These are phyloP conservation scores for Colossoma macropomum DNA, from an alignment of 2,113 vertebrate species.

Conservation along the genomic window DNA sequence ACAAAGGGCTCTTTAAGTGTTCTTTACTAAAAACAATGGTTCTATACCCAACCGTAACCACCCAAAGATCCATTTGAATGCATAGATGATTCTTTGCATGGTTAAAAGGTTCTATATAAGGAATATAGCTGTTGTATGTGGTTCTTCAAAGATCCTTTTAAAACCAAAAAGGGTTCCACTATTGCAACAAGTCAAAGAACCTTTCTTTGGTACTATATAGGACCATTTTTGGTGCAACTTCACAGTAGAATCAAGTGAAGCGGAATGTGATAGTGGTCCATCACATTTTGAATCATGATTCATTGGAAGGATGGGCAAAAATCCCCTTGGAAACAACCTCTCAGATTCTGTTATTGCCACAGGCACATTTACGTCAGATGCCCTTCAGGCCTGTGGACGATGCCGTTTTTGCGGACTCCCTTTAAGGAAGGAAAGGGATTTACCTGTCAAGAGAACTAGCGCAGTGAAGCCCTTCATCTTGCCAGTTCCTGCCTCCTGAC, in stretches of 20 bases:
- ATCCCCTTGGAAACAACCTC: background rate
- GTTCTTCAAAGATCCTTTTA: too few species aligned
- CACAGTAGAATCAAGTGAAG: background rate
- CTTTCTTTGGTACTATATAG: too few species aligned
- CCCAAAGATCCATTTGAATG: too few species aligned
- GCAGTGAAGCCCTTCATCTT: conserved; percentile 72
- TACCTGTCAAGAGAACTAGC: conserved; percentile 74
- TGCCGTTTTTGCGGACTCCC: background rate
- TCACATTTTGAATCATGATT: background rate
- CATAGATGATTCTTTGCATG: too few species aligned
- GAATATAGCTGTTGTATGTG: too few species aligned
- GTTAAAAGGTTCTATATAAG: too few species aligned
- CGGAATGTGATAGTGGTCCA: background rate
- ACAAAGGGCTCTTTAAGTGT: too few species aligned
- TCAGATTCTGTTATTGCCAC: background rate
- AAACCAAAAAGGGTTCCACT: too few species aligned
- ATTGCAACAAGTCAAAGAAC: too few species aligned
- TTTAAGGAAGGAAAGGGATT: conserved; percentile 27
- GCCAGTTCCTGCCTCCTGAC: conserved; percentile 36
- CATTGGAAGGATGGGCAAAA: background rate
- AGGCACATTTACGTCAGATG: background rate
- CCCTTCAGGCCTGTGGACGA: conserved; percentile 14
- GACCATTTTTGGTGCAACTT: background rate
- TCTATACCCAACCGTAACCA: too few species aligned
- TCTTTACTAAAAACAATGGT: too few species aligned